Evolutionary conservation across 2,888 invertebrate species (phyloP).

Genomic region (Mythimna albipuncta): DNA sequence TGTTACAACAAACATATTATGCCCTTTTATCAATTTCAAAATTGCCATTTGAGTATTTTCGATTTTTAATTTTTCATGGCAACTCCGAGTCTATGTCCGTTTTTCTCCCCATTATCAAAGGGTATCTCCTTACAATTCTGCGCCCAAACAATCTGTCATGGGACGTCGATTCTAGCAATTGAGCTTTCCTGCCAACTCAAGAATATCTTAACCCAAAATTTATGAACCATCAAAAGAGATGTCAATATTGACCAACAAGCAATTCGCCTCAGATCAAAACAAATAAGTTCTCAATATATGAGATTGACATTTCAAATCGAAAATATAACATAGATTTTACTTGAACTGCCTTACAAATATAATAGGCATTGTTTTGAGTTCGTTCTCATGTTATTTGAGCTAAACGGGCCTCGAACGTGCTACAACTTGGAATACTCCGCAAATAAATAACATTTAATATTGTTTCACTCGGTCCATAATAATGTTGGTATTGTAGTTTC

Average conservation of each 20-base stretch:
- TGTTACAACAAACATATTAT: too few relatives aligned
- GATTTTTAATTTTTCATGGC: background rate
- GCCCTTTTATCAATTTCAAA: too few relatives aligned
- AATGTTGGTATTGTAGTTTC: constrained; percentile 56
- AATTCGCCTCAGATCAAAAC: background rate
- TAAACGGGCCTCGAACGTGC: constrained; percentile 65
- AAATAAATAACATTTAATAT: constrained; percentile 68
- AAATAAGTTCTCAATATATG: constrained; percentile 18
- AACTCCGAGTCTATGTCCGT: background rate
- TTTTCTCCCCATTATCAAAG: too few relatives aligned
- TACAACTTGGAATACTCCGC: constrained; percentile 58
- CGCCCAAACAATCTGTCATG: too few relatives aligned
- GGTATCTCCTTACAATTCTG: too few relatives aligned
- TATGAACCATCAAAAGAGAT: background rate
- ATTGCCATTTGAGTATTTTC: too few relatives aligned
- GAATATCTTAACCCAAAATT: background rate
- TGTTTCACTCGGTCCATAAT: constrained; percentile 49
- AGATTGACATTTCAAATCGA: constrained; percentile 50
- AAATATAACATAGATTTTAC: constrained; percentile 56
- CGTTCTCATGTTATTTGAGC: constrained; percentile 64
- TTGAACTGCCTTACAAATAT: constrained; percentile 58
- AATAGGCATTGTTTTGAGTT: constrained; percentile 64
- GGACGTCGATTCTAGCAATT: too few relatives aligned
- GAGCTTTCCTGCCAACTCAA: too few relatives aligned
- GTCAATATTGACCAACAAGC: background rate